These are phyloP conservation scores for Oophaga sylvatica DNA, from an alignment of 2,797 vertebrate species.

Conservation along the genomic window DNA sequence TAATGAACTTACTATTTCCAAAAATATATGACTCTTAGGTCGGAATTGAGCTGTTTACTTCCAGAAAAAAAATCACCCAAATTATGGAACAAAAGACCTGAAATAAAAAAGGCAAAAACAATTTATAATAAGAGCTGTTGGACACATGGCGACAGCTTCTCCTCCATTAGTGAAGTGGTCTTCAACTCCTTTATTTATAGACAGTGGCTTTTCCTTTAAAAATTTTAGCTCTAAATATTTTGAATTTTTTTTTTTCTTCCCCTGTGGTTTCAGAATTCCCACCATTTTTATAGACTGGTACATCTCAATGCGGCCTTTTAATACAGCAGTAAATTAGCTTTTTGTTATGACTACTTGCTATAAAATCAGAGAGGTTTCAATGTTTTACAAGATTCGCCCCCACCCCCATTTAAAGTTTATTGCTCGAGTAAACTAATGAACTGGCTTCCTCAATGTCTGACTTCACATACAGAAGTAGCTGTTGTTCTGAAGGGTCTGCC, in stretches of 20 bases:
- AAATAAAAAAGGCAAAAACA: background rate
- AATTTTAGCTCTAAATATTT: background rate
- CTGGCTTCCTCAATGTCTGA: constrained; percentile 24
- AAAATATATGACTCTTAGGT: background rate
- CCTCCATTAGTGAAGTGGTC: background rate
- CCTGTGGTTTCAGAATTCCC: background rate
- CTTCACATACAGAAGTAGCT: background rate
- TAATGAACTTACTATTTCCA: background rate
- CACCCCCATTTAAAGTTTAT: constrained; percentile 36
- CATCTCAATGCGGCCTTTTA: constrained; percentile 29
- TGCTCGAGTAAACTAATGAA: constrained; percentile 32
- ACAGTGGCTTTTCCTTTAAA: background rate
- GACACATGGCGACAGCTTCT: background rate
- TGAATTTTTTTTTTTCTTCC: background rate
- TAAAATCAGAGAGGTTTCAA: constrained; percentile 47
- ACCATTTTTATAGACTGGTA: constrained; percentile 19
- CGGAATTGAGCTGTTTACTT: background rate
- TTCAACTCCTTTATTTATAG: background rate
- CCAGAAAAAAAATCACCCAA: background rate
- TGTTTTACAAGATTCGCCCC: constrained; percentile 34
- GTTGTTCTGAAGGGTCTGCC: background rate
- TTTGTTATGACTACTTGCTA: constrained; percentile 46
- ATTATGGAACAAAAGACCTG: background rate
- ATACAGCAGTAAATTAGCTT: constrained; percentile 25
- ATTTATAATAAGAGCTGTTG: background rate